Conservation (phyloP, 2,888 invertebrate species). For the Drosophila lacicola region DNA sequence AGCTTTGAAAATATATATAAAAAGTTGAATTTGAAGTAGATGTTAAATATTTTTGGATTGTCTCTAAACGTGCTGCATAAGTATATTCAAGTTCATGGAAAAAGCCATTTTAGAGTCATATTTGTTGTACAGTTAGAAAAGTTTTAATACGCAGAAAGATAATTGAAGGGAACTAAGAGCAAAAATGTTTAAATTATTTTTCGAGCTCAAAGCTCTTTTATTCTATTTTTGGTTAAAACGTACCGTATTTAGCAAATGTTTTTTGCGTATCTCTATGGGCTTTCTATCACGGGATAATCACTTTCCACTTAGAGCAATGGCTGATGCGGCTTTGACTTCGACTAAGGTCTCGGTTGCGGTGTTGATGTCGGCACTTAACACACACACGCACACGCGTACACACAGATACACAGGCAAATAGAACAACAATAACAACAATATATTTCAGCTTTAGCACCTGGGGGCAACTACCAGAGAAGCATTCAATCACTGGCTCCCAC, state of each 20-base stretch:
- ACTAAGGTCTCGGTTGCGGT: conserved; percentile 12
- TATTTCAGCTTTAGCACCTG: conserved; percentile 44
- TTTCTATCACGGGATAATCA: conserved; percentile 37
- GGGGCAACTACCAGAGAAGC: conserved; percentile 46
- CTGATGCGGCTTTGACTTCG: conserved; percentile 6
- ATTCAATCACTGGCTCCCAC: conserved; percentile 54
- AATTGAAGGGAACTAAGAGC: too few relatives aligned
- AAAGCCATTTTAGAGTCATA: neutral
- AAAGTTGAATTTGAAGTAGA: too few relatives aligned
- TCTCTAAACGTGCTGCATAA: too few relatives aligned
- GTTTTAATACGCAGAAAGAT: too few relatives aligned
- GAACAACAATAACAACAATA: conserved; percentile 47
- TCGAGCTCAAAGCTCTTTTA: too few relatives aligned
- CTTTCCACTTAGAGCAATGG: conserved; percentile 39
- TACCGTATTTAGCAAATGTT: conserved; percentile 1
- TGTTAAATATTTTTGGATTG: too few relatives aligned
- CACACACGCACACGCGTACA: neutral
- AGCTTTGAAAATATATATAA: too few relatives aligned
- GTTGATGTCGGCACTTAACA: conserved; percentile 19
- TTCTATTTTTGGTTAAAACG: too few relatives aligned
- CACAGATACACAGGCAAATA: conserved; percentile 9
- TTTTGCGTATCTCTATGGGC: conserved; percentile 38
- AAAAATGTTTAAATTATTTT: too few relatives aligned
- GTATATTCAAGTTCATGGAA: neutral
- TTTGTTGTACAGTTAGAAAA: neutral